A percentile compares a stretch with the other conserved stretches of the same genome.
These are phyloP conservation scores for Larimichthys crocea DNA, from an alignment of 2,113 vertebrate species.

Conservation along the genomic window DNA sequence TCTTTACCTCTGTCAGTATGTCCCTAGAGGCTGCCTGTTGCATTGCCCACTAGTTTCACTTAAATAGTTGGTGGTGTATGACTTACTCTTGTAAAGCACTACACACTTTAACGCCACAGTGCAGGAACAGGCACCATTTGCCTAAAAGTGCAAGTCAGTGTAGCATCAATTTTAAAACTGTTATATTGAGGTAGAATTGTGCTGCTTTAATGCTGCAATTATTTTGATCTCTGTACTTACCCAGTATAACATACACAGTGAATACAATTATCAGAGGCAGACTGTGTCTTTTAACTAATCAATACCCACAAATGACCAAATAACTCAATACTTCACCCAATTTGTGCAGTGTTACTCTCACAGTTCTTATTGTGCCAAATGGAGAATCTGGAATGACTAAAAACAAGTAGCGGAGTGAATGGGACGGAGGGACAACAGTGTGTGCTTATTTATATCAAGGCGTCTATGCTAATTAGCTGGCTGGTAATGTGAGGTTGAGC, in stretches of 20 bases:
- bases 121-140: too few relatives aligned
- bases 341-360: constrained; percentile 29
- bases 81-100: too few relatives aligned
- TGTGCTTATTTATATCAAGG: constrained; percentile 73
- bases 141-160: too few relatives aligned
- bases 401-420: constrained; percentile 47
- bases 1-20: too few relatives aligned
- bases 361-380: constrained; percentile 40
- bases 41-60: too few relatives aligned
- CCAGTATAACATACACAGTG: background rate
- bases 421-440: constrained; percentile 47
- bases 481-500: constrained; percentile 66
- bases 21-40: too few relatives aligned
- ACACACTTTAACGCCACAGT: too few relatives aligned
- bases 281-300: constrained; percentile 20
- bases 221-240: background rate
- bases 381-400: constrained; percentile 51
- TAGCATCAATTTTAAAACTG: too few relatives aligned
- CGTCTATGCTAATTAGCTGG: constrained; percentile 76
- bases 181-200: too few relatives aligned
- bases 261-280: constrained; percentile 3
- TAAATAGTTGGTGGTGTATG: too few relatives aligned
- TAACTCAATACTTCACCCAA: constrained; percentile 26
- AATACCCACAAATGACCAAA: constrained; percentile 28
- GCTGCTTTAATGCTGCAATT: background rate